Evolutionary conservation across 2,113 vertebrate species (phyloP).

Genomic region (Actinemys pallida): DNA sequence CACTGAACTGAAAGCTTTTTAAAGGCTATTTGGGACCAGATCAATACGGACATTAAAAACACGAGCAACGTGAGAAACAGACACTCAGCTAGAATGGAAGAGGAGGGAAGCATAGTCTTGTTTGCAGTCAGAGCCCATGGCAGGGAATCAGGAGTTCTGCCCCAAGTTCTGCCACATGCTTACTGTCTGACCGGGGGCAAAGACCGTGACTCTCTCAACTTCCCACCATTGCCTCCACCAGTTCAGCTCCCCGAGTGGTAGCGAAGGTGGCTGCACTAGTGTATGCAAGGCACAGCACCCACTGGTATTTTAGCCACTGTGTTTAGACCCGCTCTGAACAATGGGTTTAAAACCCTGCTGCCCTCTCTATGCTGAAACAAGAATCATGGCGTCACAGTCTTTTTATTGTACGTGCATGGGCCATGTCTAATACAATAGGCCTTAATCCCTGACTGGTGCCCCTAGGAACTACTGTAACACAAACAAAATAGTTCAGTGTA

Average conservation of each 20-base stretch:
- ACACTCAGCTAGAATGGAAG: neutral
- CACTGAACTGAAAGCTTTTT: neutral
- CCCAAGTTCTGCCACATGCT: neutral
- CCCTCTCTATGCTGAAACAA: neutral
- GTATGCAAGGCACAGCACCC: rapidly evolving
- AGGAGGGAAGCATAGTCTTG: neutral
- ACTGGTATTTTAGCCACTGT: neutral
- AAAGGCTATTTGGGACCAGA: rapidly evolving
- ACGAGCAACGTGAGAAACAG: neutral
- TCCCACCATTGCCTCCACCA: neutral
- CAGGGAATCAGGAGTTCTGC: neutral
- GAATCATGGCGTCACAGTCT: neutral
- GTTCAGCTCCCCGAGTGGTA: rapidly evolving
- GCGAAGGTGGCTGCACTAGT: rapidly evolving
- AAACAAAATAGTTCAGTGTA: neutral
- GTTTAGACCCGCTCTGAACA: neutral
- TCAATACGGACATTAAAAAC: neutral
- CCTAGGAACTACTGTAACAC: neutral
- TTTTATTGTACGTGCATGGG: rapidly evolving
- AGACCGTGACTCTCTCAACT: rapidly evolving
- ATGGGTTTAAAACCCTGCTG: rapidly evolving
- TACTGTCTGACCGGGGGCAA: neutral
- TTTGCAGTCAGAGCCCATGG: neutral
- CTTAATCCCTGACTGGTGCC: neutral
- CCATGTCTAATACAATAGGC: neutral